phyloP scores from a whole-genome alignment of 2,113 vertebrate species.

The Hydrochoerus hydrochaeris region DNA sequence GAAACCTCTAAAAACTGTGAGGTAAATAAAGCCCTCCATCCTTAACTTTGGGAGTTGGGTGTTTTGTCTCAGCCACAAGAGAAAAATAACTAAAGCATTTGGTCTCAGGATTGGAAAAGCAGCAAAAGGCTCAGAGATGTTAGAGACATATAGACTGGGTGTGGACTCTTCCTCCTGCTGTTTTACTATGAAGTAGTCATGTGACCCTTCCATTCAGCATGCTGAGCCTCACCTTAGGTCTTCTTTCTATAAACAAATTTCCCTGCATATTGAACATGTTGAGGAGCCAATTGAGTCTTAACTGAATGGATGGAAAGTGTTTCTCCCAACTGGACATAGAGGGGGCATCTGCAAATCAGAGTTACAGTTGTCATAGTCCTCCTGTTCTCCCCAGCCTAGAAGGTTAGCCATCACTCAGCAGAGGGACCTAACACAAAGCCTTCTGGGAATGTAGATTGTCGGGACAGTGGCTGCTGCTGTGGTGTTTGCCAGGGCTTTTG shows the following conservation, averaged over 20 bases:
- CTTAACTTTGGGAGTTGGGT: not conserved
- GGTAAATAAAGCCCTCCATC: not conserved
- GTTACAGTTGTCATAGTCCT: not conserved
- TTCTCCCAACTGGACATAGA: not conserved
- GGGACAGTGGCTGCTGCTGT: not conserved
- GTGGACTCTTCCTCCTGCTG: rapidly evolving
- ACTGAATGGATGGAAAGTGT: not conserved
- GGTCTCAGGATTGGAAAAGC: not conserved
- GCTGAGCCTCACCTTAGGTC: not conserved
- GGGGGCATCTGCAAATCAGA: not conserved
- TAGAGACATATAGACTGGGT: not conserved
- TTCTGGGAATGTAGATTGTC: not conserved
- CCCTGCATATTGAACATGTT: not conserved
- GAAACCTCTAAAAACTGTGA: not conserved
- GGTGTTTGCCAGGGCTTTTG: not conserved
- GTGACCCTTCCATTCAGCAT: not conserved
- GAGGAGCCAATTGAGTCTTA: not conserved
- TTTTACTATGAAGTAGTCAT: not conserved
- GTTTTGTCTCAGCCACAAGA: not conserved
- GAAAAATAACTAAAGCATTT: not conserved
- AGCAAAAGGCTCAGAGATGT: not conserved
- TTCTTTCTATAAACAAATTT: not conserved
- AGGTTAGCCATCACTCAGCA: not conserved
- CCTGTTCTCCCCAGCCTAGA: not conserved
- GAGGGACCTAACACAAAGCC: not conserved